These are phyloP conservation scores for Odobenus rosmarus DNA, from an alignment of 2,113 vertebrate genomes.

Conservation along the genomic window DNA sequence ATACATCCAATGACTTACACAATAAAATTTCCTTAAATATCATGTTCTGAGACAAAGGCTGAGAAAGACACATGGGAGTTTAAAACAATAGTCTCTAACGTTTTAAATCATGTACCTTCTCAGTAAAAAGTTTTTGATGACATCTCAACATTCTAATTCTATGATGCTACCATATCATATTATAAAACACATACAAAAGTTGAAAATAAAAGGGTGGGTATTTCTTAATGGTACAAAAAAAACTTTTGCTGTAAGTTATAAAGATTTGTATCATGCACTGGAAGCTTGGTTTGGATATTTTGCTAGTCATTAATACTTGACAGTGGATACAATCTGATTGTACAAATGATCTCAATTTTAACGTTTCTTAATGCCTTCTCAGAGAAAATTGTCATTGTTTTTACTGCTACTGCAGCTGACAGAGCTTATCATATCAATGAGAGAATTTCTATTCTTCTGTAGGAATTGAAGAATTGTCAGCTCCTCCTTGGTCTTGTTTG, in stretches of 20 bases:
- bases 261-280: background rate
- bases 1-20: background rate
- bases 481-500: background rate
- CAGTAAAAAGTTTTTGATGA: background rate
- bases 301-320: background rate
- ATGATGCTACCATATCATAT: background rate
- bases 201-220: background rate
- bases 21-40: background rate
- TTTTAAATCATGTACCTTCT: background rate
- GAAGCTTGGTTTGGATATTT: background rate
- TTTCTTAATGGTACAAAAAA: background rate
- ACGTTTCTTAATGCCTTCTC: slow-evolving; percentile 30
- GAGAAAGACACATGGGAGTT: background rate
- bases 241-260: background rate
- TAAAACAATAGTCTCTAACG: background rate
- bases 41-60: background rate
- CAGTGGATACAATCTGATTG: background rate
- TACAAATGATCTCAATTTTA: slow-evolving; percentile 20
- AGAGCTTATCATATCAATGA: background rate
- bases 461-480: background rate
- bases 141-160: background rate
- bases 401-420: background rate
- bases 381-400: slow-evolving; percentile 42
- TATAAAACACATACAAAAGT: background rate
- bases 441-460: background rate